Conservation (phyloP, 1,140 invertebrate genomes). For the Drosophila orena region DNA sequence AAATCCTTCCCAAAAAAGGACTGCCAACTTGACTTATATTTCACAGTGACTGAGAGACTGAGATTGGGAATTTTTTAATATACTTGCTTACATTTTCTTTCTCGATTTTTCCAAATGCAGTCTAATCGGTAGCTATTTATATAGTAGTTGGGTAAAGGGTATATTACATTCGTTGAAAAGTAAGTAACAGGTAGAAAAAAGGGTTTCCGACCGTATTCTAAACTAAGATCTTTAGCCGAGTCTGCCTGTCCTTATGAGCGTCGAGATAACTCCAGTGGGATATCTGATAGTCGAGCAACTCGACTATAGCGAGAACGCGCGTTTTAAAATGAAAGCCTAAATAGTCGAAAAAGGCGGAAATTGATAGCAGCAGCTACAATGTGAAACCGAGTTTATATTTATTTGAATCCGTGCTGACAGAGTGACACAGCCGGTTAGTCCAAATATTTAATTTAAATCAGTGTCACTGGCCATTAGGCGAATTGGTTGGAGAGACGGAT, state of each 20-base stretch:
- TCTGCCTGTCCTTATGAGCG: too few relatives aligned
- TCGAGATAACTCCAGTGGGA: too few relatives aligned
- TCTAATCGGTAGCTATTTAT: too few relatives aligned
- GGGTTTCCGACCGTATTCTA: too few relatives aligned
- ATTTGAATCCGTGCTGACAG: slow-evolving; percentile 60
- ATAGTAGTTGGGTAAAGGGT: too few relatives aligned
- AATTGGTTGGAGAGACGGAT: neutral
- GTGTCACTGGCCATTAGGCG: slow-evolving; percentile 67
- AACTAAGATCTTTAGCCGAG: too few relatives aligned
- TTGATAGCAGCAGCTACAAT: slow-evolving; percentile 18
- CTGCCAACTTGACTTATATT: slow-evolving; percentile 52
- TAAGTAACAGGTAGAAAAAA: too few relatives aligned
- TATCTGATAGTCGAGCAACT: neutral
- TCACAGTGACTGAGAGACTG: slow-evolving; percentile 23
- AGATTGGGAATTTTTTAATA: slow-evolving; percentile 10
- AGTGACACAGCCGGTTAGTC: slow-evolving; percentile 42
- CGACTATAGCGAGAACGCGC: slow-evolving; percentile 1
- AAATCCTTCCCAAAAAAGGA: slow-evolving; percentile 1
- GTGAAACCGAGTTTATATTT: slow-evolving; percentile 59
- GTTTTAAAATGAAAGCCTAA: slow-evolving; percentile 28
- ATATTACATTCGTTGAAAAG: too few relatives aligned
- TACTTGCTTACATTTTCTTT: neutral
- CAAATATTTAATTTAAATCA: slow-evolving; percentile 83
- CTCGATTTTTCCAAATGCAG: neutral
- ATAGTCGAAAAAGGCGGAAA: slow-evolving; percentile 19